phyloP scores from a whole-genome alignment of 2,888 invertebrate genomes.

The Chorisops tibialis region DNA sequence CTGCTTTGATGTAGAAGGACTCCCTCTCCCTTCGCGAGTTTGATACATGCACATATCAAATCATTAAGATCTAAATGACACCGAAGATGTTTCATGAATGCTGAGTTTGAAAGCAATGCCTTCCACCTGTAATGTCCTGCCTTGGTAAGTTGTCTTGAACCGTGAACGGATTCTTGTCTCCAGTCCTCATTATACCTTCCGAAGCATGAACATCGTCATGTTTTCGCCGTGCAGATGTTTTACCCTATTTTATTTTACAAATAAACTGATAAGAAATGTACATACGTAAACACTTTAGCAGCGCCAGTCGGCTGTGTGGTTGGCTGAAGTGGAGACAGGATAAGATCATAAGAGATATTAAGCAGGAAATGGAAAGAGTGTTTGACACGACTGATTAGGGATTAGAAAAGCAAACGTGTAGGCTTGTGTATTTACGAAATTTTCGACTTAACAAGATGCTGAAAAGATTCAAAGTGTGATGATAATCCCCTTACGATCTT shows the following conservation, averaged over 20 bases:
- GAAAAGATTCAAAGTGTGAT: too few relatives aligned
- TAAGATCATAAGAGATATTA: slow-evolving; percentile 1
- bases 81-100: slow-evolving; percentile 23
- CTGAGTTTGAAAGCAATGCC: not conserved
- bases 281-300: slow-evolving; percentile 25
- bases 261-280: slow-evolving; percentile 26
- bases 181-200: not conserved
- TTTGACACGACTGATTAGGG: slow-evolving; percentile 32
- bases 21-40: slow-evolving; percentile 9
- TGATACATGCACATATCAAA: slow-evolving; percentile 43
- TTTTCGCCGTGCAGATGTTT: slow-evolving; percentile 19
- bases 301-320: not conserved
- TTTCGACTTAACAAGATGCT: too few relatives aligned
- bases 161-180: not conserved
- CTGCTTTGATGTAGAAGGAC: slow-evolving; percentile 14
- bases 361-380: slow-evolving; percentile 23
- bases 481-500: too few relatives aligned
- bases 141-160: not conserved
- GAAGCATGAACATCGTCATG: slow-evolving; percentile 2
- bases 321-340: slow-evolving; percentile 6
- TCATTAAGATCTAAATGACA: slow-evolving; percentile 53
- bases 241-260: slow-evolving; percentile 17
- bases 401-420: slow-evolving; percentile 28
- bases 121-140: not conserved
- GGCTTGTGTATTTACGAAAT: not conserved